Evolutionary conservation across 2,113 vertebrate species (phyloP).

Genomic region (Phylloscopus trochiloides): DNA sequence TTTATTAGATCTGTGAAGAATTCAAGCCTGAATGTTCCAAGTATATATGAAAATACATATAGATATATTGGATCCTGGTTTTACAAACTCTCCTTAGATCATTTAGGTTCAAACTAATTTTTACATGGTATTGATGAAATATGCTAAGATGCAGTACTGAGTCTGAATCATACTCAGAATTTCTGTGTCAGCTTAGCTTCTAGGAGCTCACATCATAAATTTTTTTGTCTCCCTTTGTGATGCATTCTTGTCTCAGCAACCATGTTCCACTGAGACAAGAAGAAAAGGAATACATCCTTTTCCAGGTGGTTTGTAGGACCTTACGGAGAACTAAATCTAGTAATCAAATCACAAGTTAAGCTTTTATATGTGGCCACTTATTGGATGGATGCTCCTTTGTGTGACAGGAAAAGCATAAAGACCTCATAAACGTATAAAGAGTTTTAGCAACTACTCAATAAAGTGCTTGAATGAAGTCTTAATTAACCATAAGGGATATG

Average conservation of each 20-base stretch:
- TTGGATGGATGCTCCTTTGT: background rate
- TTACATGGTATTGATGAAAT: background rate
- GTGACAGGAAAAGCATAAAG: background rate
- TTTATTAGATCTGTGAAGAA: background rate
- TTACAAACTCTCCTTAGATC: background rate
- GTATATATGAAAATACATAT: background rate
- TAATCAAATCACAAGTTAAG: background rate
- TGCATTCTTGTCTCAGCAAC: background rate
- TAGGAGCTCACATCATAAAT: background rate
- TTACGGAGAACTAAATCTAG: background rate
- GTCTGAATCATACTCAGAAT: background rate
- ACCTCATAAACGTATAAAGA: background rate
- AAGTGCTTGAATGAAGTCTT: background rate
- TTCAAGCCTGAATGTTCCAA: background rate
- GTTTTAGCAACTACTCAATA: background rate
- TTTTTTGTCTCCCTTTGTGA: background rate
- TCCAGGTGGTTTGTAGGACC: background rate
- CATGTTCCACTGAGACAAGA: background rate
- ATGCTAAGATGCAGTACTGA: background rate
- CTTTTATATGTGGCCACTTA: background rate
- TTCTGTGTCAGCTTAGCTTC: background rate
- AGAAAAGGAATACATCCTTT: background rate
- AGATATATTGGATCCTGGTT: rapidly evolving
- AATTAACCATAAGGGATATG: background rate
- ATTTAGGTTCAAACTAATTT: background rate